Base-by-base conservation (phyloP, 2,888 invertebrate species). In the Omphaloscelis lunosa region DNA sequence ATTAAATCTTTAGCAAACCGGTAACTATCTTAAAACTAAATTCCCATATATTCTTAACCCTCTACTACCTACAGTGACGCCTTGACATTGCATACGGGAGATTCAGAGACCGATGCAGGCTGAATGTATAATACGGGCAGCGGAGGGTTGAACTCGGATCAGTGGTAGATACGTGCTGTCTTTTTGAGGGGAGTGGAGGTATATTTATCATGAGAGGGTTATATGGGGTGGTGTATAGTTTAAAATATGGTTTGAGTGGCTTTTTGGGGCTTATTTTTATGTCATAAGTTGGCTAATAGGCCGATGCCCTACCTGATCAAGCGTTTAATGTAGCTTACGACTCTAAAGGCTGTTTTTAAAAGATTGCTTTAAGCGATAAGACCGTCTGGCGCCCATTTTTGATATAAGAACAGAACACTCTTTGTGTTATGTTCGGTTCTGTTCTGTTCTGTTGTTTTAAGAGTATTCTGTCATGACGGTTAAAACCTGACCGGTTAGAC, bases 1-100 rank as follows among this genome's bases (percentile, higher is more conserved):
- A n/a, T n/a, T n/a, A n/a, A 29, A 27, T 29, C 6, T 61, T 67
- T 71, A n/a, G 7, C 27, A 51, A 74, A 34, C 51, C 23, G 27
- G 63, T 62, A 39, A 66, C 51, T 62, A 80, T 62, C 51, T 53
- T 39, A 39, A 39, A 74, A 61, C 48, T 61, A 65, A 29, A 65
- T 65, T 53, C 39, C 45, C 29, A 6, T 69, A 79, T 23, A 70
- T 73, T 73, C 29, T 61, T 51, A 65, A 62, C 58, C 72, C 70
- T 61, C 39, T 15, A 34, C 5, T 66, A 17, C 56, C 34, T 17
- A 70, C 76, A 75, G 61, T 75, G 71, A 77, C 68, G 61, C 87
- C 83, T 87, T 87, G 87, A 86, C 87, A 87, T 83, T 83, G 79
- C 72, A 75, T 72, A 74, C 75, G 66, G 75, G 85, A 69, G 48